Evolutionary conservation across 2,888 invertebrate species (phyloP).

Genomic region (Megalurothrips usitatus): DNA sequence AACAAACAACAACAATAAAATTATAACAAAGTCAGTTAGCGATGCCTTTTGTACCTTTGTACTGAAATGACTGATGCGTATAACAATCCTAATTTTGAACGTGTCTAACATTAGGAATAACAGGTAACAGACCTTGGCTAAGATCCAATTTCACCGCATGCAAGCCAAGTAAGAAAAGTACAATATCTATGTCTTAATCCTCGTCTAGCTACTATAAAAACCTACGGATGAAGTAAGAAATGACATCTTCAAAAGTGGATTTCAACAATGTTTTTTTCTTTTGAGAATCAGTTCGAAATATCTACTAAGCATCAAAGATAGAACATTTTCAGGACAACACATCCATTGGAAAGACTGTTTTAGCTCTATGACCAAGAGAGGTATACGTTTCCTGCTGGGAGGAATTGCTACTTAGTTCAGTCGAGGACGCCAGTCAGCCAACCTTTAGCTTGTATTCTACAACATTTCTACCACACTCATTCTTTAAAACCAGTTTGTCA

Average conservation of each 20-base stretch:
- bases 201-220: constrained; percentile 25
- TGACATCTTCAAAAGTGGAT: constrained; percentile 26
- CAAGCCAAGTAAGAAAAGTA: constrained; percentile 25
- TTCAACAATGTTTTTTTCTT: constrained; percentile 12
- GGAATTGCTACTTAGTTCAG: constrained; percentile 19
- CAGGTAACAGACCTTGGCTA: constrained; percentile 26
- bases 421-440: constrained; percentile 25
- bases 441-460: constrained; percentile 9
- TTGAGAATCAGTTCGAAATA: constrained; percentile 22
- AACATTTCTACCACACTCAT: constrained; percentile 16
- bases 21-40: constrained; percentile 22
- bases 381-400: constrained; percentile 17
- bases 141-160: constrained; percentile 1
- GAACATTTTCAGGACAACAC: constrained; percentile 16
- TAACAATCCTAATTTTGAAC: constrained; percentile 21
- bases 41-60: constrained; percentile 13
- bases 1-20: constrained; percentile 25
- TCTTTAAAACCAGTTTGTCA: constrained; percentile 10
- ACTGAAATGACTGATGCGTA: constrained; percentile 12
- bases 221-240: constrained; percentile 25
- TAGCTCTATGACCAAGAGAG: constrained; percentile 16
- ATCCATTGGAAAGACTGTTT: constrained; percentile 8
- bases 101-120: constrained; percentile 20
- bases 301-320: constrained; percentile 17
- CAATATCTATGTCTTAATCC: constrained; percentile 11